Evolutionary conservation across 2,113 vertebrate genomes (phyloP).

Genomic region (Octodon degus): DNA sequence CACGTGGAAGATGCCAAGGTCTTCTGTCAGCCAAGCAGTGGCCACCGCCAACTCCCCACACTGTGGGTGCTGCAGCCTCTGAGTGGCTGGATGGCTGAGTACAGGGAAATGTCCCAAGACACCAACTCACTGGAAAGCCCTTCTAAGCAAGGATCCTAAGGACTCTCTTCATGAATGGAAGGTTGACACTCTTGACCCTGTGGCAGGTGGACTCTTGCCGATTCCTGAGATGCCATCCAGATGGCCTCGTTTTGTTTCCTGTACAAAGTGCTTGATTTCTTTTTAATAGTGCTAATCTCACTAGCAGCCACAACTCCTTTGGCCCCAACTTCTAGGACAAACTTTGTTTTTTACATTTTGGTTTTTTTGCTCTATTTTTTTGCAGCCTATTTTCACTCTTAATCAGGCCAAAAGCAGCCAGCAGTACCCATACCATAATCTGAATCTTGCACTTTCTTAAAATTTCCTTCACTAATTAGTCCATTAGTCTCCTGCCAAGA

Average conservation of each 20-base stretch:
- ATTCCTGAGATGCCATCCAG: background rate
- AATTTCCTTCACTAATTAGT: background rate
- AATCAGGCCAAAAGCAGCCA: background rate
- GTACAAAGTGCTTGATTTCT: background rate
- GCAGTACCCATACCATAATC: background rate
- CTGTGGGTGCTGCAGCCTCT: background rate
- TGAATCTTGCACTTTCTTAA: background rate
- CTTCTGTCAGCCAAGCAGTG: background rate
- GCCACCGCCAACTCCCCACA: background rate
- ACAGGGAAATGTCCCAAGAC: background rate
- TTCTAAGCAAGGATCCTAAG: background rate
- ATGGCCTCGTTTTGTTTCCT: background rate
- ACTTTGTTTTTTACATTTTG: background rate
- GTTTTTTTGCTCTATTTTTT: background rate
- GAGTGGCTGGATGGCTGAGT: background rate
- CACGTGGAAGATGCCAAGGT: background rate
- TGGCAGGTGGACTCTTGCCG: background rate
- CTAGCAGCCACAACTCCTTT: background rate
- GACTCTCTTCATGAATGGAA: background rate
- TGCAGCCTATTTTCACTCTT: background rate
- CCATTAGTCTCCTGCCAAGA: background rate
- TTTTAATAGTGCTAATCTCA: background rate
- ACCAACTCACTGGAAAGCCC: background rate
- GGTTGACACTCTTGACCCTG: background rate
- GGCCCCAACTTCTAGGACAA: background rate